These are phyloP conservation scores for Hydropotes inermis DNA, from an alignment of 2,113 vertebrate genomes.

Conservation along the genomic window DNA sequence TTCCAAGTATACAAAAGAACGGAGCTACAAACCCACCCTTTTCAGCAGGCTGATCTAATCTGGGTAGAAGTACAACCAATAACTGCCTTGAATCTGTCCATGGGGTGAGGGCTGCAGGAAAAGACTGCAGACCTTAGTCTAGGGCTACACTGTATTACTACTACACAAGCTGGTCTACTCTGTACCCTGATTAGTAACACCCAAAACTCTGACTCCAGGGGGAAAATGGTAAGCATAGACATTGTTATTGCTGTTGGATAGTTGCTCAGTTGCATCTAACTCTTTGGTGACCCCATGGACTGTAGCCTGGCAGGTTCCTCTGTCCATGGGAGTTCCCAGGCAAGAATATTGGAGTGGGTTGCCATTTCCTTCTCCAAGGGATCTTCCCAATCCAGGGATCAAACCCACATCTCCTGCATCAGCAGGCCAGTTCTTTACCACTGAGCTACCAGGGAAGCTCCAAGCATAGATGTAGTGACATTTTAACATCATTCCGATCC, in stretches of 20 bases:
- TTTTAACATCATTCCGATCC: background rate
- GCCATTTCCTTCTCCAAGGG: background rate
- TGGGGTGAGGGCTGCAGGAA: background rate
- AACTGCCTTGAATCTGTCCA: background rate
- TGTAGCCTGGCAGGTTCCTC: background rate
- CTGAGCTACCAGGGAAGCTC: background rate
- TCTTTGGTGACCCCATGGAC: background rate
- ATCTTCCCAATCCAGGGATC: background rate
- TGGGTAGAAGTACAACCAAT: background rate
- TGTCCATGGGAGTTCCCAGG: background rate
- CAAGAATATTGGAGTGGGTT: background rate
- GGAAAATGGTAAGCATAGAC: accelerated
- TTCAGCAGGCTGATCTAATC: background rate
- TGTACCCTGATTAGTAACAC: background rate
- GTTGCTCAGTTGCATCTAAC: background rate
- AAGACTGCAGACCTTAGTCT: background rate
- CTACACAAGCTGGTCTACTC: background rate
- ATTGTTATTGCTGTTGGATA: background rate
- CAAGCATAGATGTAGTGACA: background rate
- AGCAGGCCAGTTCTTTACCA: background rate
- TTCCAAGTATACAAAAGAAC: background rate
- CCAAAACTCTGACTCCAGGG: background rate
- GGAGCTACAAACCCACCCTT: background rate
- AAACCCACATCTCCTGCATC: background rate
- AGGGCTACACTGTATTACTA: background rate